Conservation (phyloP, 1,140 invertebrate genomes). For the Halotydeus destructor region DNA sequence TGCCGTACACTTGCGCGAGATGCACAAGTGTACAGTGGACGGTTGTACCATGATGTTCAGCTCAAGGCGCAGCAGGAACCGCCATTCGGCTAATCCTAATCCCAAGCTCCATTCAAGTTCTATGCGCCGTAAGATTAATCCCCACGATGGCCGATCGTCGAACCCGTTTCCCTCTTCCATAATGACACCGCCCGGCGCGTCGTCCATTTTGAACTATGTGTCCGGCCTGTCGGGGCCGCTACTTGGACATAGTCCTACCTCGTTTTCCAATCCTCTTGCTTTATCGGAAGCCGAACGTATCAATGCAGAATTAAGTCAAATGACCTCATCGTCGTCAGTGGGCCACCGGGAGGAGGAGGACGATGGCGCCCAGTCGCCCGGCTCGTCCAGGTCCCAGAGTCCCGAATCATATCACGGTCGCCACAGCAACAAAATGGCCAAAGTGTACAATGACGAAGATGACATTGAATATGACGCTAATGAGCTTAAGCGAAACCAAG, state of each 20-base stretch:
- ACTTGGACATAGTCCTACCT: neutral
- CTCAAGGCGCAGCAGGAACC: slow-evolving; percentile 75
- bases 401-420: no score
- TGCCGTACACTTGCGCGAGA: slow-evolving; percentile 91
- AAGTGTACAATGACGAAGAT: neutral
- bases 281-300: slow-evolving; percentile 1
- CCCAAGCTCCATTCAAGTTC: slow-evolving; percentile 93
- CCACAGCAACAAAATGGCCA: no score
- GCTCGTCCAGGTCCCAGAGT: neutral
- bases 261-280: neutral
- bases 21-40: slow-evolving; percentile 97
- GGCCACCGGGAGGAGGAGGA: neutral
- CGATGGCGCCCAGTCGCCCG: neutral
- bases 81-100: slow-evolving; percentile 94
- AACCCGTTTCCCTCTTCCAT: slow-evolving; percentile 49
- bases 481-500: neutral
- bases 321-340: slow-evolving; percentile 6
- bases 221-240: neutral
- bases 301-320: slow-evolving; percentile 1
- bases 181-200: neutral
- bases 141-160: slow-evolving; percentile 68
- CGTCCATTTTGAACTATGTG: no score
- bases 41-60: slow-evolving; percentile 99
- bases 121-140: slow-evolving; percentile 67
- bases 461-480: neutral